phyloP scores from a whole-genome alignment of 2,888 invertebrate genomes.

The Rotaria socialis region DNA sequence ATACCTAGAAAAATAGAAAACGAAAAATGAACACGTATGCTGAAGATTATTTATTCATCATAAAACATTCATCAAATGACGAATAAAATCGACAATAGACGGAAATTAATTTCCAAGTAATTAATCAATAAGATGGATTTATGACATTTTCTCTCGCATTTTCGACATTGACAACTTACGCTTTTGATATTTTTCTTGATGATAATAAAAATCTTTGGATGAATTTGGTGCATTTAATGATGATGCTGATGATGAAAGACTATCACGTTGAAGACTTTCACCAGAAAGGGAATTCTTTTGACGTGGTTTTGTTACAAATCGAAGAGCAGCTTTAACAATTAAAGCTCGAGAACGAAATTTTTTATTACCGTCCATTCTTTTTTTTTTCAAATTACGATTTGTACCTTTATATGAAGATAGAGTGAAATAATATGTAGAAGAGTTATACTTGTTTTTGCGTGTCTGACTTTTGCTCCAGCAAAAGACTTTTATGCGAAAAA shows the following conservation, averaged over 20 bases:
- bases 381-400: too few relatives aligned
- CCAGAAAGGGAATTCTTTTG: neutral
- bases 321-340: conserved; percentile 17
- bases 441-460: too few relatives aligned
- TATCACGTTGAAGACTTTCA: neutral
- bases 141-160: neutral
- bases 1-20: neutral
- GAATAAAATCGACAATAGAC: neutral
- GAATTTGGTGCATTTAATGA: neutral
- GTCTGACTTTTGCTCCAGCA: too few relatives aligned
- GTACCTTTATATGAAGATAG: too few relatives aligned
- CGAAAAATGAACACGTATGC: neutral
- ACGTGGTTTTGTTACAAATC: neutral
- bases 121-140: neutral
- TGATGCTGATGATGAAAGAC: neutral
- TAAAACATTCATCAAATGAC: neutral
- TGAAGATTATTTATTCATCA: neutral
- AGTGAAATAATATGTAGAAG: too few relatives aligned
- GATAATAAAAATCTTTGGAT: neutral
- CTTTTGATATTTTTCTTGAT: conserved; percentile 13
- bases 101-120: neutral
- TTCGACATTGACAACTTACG: conserved; percentile 6
- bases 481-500: too few relatives aligned
- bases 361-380: neutral
- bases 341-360: conserved; percentile 10